Evolutionary conservation across 2,797 vertebrate genomes (phyloP), one percentile per base, ranked within the genome.

Genomic region (Benthosema pterotum): DNA sequence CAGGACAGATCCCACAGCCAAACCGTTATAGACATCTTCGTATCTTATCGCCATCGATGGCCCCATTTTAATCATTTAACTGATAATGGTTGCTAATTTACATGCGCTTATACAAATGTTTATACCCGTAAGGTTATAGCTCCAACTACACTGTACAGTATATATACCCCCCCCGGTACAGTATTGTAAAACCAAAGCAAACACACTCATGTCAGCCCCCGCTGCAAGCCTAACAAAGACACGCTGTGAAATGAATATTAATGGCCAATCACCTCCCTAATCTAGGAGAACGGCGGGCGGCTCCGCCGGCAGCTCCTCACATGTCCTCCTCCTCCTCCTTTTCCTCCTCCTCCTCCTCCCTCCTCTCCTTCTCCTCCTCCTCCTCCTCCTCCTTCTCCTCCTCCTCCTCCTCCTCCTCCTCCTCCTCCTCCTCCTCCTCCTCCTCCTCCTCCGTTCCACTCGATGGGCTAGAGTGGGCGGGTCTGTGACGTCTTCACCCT

Each of bases 171-270:
- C n/a, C n/a, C n/a, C n/a, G n/a, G n/a, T 60, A 78, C 61, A 63
- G 78, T 69, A 81, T 83, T 84, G 82, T 89, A 84, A 85, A 84
- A 83, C 72, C 77, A 72, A 38, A 74, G 74, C 80, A 79, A 85
- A 86, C 82, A 79, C 19, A 48, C 79, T 82, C 79, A 42, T 38
- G 74, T 85, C 81, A 80, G 70, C 82, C 72, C 76, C 74, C 69
- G 82, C 85, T 82, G 85, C 74, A 22, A 38, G 69, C 71, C 81
- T 85, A 88, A 87, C 87, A 89, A 89, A 90, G 84, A 87, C 86
- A 84, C 78, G 85, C 81, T 89, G 87, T 83, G 87, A 90, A 89
- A 91, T 91, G 80, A 90, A 90, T 90, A 91, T 90, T 88, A 89
- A 90, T 91, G 88, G 81, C 75, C 84, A 89, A 91, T 89, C 88